phyloP scores from a whole-genome alignment of 2,888 invertebrate species.

The Heteropelma amictum region DNA sequence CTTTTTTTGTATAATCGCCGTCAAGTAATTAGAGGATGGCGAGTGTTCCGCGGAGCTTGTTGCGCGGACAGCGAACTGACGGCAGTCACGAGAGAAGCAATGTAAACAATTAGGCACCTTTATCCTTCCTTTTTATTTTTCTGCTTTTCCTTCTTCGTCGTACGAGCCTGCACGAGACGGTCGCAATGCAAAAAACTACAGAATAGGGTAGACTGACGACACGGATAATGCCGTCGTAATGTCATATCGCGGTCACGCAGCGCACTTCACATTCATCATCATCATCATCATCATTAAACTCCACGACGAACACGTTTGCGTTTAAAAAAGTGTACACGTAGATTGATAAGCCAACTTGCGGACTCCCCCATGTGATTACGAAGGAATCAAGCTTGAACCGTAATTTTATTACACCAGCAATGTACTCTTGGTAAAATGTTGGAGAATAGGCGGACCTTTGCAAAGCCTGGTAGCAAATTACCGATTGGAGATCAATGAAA shows the following conservation, averaged over 20 bases:
- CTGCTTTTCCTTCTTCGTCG: neutral
- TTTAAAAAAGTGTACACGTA: neutral
- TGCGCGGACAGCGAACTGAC: conserved; percentile 1
- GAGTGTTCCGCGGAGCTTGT: conserved; percentile 20
- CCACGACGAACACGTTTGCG: neutral
- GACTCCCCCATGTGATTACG: conserved; percentile 16
- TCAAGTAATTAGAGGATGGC: conserved; percentile 40
- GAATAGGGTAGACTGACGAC: neutral
- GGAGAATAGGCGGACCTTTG: neutral
- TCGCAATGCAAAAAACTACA: neutral
- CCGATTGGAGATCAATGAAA: conserved; percentile 26
- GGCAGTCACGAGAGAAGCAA: conserved; percentile 27
- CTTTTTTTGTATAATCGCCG: conserved; percentile 16
- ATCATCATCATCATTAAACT: conserved; percentile 43
- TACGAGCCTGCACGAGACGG: neutral
- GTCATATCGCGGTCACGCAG: conserved; percentile 54
- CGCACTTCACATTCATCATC: conserved; percentile 56
- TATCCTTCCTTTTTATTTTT: too few species aligned
- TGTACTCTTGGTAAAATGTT: conserved; percentile 1
- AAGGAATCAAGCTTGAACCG: conserved; percentile 16
- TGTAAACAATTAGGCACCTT: conserved; percentile 57
- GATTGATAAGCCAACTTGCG: neutral
- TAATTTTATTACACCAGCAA: conserved; percentile 37
- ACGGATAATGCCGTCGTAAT: conserved; percentile 41
- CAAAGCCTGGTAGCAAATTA: conserved; percentile 18